These are phyloP conservation scores for Syrmaticus mikado DNA, from an alignment of 2,113 vertebrate species.

Conservation along the genomic window DNA sequence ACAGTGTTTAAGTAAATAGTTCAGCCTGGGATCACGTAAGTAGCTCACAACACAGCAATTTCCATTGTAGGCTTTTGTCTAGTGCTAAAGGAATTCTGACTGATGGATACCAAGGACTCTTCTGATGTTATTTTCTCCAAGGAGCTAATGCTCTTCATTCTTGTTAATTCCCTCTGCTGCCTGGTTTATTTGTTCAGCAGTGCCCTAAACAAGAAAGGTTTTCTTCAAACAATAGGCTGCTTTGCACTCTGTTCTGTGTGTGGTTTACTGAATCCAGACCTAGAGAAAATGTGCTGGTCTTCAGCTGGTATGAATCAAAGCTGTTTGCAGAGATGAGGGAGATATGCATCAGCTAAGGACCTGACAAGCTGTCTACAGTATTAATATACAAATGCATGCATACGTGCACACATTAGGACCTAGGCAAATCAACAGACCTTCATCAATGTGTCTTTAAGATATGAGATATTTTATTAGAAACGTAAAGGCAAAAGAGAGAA, in stretches of 20 bases:
- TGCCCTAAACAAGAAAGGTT: constrained; percentile 62
- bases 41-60: constrained; percentile 20
- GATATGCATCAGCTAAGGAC: neutral
- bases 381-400: neutral
- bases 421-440: neutral
- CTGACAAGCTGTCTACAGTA: neutral
- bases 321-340: neutral
- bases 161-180: constrained; percentile 56
- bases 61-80: constrained; percentile 31
- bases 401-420: neutral
- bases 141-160: constrained; percentile 62
- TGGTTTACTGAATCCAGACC: constrained; percentile 65
- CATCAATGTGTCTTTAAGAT: neutral
- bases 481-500: neutral
- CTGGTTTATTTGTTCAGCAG: constrained; percentile 63
- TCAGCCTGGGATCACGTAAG: neutral
- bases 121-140: constrained; percentile 50
- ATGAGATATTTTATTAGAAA: neutral
- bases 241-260: constrained; percentile 49
- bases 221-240: constrained; percentile 53
- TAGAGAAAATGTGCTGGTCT: constrained; percentile 19
- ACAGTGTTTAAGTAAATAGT: constrained; percentile 4
- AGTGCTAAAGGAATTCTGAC: constrained; percentile 32
- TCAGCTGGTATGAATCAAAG: constrained; percentile 60
- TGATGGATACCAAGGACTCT: constrained; percentile 35